A percentile compares a stretch with the other conserved stretches of the same genome.
Evolutionary conservation across 2,888 invertebrate species (phyloP).

Genomic region (Pseudoips prasinana): DNA sequence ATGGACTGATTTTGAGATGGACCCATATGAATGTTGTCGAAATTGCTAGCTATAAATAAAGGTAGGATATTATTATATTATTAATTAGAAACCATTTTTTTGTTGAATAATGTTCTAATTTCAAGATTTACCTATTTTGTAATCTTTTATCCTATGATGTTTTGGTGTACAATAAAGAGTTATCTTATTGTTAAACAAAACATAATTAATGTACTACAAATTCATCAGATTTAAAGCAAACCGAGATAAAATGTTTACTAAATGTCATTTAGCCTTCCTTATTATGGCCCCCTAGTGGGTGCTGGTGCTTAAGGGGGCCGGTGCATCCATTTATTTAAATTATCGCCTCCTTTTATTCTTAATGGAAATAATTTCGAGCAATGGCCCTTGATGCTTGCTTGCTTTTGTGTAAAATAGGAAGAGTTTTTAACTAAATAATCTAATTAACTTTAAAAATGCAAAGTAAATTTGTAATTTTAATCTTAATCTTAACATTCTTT

Average conservation of each 20-base stretch:
- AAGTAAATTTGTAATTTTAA: neutral
- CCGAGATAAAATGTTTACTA: conserved; percentile 3
- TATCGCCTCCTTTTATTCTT: conserved; percentile 21
- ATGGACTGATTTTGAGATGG: no score
- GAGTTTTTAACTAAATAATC: neutral
- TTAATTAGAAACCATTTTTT: no score
- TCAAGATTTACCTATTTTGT: no score
- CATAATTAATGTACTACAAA: no score
- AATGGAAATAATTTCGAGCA: conserved; percentile 27
- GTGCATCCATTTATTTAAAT: conserved; percentile 31
- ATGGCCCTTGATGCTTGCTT: conserved; percentile 5
- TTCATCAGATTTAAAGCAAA: neutral
- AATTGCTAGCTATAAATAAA: no score
- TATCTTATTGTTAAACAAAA: no score
- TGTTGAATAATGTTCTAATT: no score
- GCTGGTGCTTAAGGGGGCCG: conserved; percentile 14
- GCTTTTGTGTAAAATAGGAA: conserved; percentile 2
- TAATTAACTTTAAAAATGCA: neutral
- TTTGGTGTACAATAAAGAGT: no score
- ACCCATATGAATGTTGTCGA: no score
- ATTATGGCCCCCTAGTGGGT: conserved; percentile 17
- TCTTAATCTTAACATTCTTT: conserved; percentile 1
- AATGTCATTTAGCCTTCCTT: conserved; percentile 12
- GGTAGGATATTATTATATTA: no score
- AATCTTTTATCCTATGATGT: no score